Evolutionary conservation across 2,888 invertebrate genomes (phyloP), one percentile per base, ranked within the genome.

Genomic region (Drosophila antonietae): DNA sequence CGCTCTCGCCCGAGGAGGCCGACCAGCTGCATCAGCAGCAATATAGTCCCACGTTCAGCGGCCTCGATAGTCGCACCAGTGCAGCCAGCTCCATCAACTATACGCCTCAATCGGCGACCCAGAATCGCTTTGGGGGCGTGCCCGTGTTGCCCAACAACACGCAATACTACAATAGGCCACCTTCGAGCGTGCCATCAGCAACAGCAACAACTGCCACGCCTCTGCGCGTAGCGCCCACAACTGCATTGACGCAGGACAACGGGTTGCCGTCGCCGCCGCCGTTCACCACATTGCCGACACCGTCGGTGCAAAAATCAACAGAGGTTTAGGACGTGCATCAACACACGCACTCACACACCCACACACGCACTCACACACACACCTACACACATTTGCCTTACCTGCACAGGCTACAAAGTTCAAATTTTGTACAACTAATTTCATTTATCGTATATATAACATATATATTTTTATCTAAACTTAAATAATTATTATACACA

Each of bases 11-110:
- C 28, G 89, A 89, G 63, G 83, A 74, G 46, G 91, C 91, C 51
- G 90, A 90, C 6, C 89, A 81, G 6, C 63, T 78, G 60, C 81
- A 81, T 39, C 87, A 68, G 37, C 89, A 91, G 64, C 89, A 91
- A 57, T 93, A 93, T 39, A 93, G 93, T 62, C 93, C 93, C 12
- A 92, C 93, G 14, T 93, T 92, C 71, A 93, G 93, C 75, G 93
- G 91, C 3, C 70, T 89, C 14, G 93, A 93, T 59, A 91, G 92
- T 59, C 91, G 91, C 37, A 91, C 89, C 61, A 93, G 92, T 59
- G 90, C 77, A 14, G 90, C 79, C 61, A 92, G 92, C 73, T 90
- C 91, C 39, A 85, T 90, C 68, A 91, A 90, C 69, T 91, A 91
- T 71, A 86, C 80, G n/a, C 89, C 90, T 0, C 90, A 90, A 79